These are phyloP conservation scores for Eremobia ochroleuca DNA, from an alignment of 2,888 invertebrate genomes.

Conservation along the genomic window DNA sequence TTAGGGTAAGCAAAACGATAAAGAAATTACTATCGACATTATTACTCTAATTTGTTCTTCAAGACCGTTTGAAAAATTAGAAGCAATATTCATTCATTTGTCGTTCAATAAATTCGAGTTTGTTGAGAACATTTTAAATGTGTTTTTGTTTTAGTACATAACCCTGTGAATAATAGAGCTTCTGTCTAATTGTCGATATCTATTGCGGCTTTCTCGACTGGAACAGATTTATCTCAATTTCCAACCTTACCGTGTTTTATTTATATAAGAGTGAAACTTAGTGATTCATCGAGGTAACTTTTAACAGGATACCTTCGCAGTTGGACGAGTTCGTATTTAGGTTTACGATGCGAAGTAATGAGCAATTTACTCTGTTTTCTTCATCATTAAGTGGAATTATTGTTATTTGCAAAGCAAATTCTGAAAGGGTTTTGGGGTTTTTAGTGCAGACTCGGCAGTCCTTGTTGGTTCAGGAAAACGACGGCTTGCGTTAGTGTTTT, in stretches of 20 bases:
- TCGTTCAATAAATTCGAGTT: conserved; percentile 59
- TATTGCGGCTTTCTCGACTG: conserved; percentile 42
- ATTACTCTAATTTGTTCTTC: conserved; percentile 51
- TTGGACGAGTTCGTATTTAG: conserved; percentile 59
- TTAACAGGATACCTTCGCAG: conserved; percentile 54
- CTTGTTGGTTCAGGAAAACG: conserved; percentile 7
- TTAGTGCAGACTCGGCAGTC: neutral
- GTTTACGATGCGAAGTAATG: conserved; percentile 63
- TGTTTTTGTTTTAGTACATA: conserved; percentile 50
- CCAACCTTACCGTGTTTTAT: conserved; percentile 51
- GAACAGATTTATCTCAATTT: conserved; percentile 56
- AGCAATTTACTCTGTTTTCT: conserved; percentile 55
- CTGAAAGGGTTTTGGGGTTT: conserved; percentile 23
- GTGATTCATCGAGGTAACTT: conserved; percentile 63
- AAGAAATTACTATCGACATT: conserved; percentile 41
- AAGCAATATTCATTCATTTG: conserved; percentile 66
- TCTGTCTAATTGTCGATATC: conserved; percentile 58
- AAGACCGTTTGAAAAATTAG: conserved; percentile 47
- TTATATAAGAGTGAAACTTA: conserved; percentile 56
- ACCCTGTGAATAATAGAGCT: conserved; percentile 55
- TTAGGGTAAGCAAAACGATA: conserved; percentile 8
- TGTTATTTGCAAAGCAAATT: conserved; percentile 39
- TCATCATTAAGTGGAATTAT: conserved; percentile 57
- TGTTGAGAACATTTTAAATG: conserved; percentile 37
- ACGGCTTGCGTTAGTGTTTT: neutral